Evolutionary conservation across 2,797 vertebrate genomes (phyloP), one percentile per base, ranked within the genome.

Genomic region (Coregonus sp.): DNA sequence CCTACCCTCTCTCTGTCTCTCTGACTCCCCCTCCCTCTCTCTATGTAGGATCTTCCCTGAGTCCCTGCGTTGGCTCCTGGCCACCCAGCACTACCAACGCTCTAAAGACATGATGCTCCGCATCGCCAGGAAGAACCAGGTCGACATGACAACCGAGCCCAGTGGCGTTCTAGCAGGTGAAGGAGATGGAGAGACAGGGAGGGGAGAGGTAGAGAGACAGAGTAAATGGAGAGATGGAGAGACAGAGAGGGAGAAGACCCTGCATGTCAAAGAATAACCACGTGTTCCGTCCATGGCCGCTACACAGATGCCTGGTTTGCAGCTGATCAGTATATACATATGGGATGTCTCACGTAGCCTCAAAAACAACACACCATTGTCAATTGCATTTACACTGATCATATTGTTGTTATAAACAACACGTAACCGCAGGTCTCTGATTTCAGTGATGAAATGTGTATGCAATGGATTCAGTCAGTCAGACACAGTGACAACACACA

Each of bases 41-140:
- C 0, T 71, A n/a, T 72, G 0, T 85, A 99, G 98, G 94, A 88
- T 99, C 84, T 98, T 99, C 82, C 98, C 97, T 0, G 98, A 99
- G 91, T 99, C 98, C 4, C 90, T 99, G 82, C 95, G 97, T 79
- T 99, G 98, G 98, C 91, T 99, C 86, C 95, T 99, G 94, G 97
- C 97, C 84, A 99, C 98, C 33, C 96, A 98, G 81, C 97, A 99
- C 89, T 98, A 97, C 88, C 94, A 94, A 75, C 88, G 95, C 29
- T 95, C 96, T 61, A 98, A 97, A 93, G 94, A 93, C 73, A 94
- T 98, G 91, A 97, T 99, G 92, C 92, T 96, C 82, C 92, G 87
- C 78, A 95, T 98, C 59, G 95, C 95, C 0, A 94, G 91, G 86
- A 97, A 94, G 91, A 99, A 99, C 92, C 90, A 89, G 85, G 94